phyloP scores from a whole-genome alignment of 1,140 invertebrate species.

The Stegodyphus dumicola region DNA sequence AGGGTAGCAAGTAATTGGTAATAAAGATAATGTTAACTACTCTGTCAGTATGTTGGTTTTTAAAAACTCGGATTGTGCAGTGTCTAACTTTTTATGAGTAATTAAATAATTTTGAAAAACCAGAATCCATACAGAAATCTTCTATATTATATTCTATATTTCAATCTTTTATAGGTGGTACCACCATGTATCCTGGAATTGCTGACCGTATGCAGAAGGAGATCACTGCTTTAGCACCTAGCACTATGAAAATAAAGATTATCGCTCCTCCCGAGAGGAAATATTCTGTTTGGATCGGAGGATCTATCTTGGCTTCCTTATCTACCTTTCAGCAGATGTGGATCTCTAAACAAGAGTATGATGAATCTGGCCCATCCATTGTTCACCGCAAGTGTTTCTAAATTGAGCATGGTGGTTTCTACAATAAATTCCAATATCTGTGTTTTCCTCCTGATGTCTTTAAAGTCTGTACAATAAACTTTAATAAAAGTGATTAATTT shows the following conservation, averaged over 20 bases:
- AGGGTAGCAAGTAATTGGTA: too few species aligned
- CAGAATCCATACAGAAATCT: too few species aligned
- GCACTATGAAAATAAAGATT: constrained; percentile 70
- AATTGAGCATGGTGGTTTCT: constrained; percentile 3
- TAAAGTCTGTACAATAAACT: not conserved
- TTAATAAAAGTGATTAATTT: not conserved
- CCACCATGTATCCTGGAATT: constrained; percentile 73
- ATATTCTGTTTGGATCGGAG: constrained; percentile 89
- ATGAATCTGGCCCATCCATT: constrained; percentile 70
- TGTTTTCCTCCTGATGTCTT: not conserved
- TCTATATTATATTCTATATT: not conserved
- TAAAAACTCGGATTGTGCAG: too few species aligned
- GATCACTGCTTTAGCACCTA: constrained; percentile 68
- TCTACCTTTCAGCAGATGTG: constrained; percentile 74
- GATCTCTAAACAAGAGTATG: constrained; percentile 71
- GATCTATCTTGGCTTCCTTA: constrained; percentile 71
- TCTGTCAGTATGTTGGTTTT: too few species aligned
- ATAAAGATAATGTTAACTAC: too few species aligned
- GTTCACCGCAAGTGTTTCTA: constrained; percentile 70
- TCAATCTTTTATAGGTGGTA: constrained; percentile 65
- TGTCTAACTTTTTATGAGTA: too few species aligned
- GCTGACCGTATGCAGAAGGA: constrained; percentile 71
- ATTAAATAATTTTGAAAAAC: too few species aligned
- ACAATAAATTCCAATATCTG: not conserved
- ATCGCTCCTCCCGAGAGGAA: constrained; percentile 81